phyloP scores from a whole-genome alignment of 2,888 invertebrate species.

The Tinea semifulvella region DNA sequence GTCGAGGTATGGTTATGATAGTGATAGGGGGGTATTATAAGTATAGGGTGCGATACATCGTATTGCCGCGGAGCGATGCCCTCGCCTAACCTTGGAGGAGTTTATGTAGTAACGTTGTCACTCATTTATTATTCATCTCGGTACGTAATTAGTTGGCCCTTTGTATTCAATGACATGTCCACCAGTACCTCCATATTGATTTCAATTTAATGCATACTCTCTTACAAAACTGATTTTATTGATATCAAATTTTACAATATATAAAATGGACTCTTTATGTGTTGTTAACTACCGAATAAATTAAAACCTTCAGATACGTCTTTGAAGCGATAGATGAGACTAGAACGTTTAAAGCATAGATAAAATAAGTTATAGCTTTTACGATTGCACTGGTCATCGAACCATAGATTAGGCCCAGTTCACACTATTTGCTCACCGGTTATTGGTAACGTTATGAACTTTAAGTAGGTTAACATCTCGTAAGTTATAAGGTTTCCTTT shows the following conservation, averaged over 20 bases:
- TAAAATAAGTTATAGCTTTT: slow-evolving; percentile 8
- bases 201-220: too few species aligned
- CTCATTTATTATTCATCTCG: slow-evolving; percentile 1
- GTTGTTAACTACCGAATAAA: too few species aligned
- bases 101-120: not conserved
- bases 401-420: not conserved
- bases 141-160: slow-evolving; percentile 6
- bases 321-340: not conserved
- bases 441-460: too few species aligned
- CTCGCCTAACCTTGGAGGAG: slow-evolving; percentile 7
- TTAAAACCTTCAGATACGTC: too few species aligned
- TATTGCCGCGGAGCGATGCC: not conserved
- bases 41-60: not conserved
- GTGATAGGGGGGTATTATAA: not conserved
- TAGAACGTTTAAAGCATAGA: slow-evolving; percentile 3
- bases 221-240: too few species aligned
- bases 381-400: slow-evolving; percentile 4
- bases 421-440: too few species aligned
- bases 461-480: too few species aligned
- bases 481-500: too few species aligned
- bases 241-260: too few species aligned
- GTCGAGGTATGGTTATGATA: not conserved
- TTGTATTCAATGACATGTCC: slow-evolving; percentile 7
- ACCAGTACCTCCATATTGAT: too few species aligned
- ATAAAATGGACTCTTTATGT: too few species aligned